Evolutionary conservation across 53 echinoderm and acorn worm species (phyloP), one percentile per base, ranked within the genome.

Genomic region (Holothuria leucospilota): DNA sequence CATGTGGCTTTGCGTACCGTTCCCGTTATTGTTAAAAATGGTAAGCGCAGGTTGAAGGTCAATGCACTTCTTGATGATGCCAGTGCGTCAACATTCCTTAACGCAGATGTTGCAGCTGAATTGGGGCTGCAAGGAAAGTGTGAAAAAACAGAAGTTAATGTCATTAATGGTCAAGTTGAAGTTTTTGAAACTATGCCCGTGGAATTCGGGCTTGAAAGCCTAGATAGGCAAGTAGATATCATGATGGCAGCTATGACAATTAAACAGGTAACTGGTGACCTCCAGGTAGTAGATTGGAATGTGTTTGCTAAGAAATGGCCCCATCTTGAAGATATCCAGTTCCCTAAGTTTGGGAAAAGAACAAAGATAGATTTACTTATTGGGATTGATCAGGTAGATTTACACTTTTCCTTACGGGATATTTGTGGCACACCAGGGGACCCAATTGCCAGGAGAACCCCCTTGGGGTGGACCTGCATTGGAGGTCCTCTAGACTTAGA

Each of bases 21-120:
- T 38, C 77, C 77, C 7, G 82, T 82, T 34, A 63, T 82, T 12
- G 83, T 83, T 7, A 65, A 67, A 40, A 83, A 83, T 24, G 66
- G 83, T 12, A 83, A 83, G 12, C 40, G 39, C 14, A 30, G 65
- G 12, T 21, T 83, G 5, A 83, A 83, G 49, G 65, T 83, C 21
- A 83, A 82, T 82, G 62, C 62, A 12, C 82, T 82, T 82, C 62
- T 82, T 0, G 34, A 34, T 34, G 34, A 34, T 3, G 3, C 34
- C 1, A 34, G 34, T 3, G 3, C 34, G 34, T 34, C 62, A 24
- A 82, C 63, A 18, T 82, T 63, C 40, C 18, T 62, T 15, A n/a
- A 82, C 14, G 24, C 82, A 27, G 82, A 28, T 39, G 65, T 82
- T 15, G 38, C n/a, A n/a, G n/a, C 62, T 34, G 82, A 82, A 21